Base-by-base conservation (phyloP, 2,113 vertebrate species). In the Takifugu flavidus region DNA sequence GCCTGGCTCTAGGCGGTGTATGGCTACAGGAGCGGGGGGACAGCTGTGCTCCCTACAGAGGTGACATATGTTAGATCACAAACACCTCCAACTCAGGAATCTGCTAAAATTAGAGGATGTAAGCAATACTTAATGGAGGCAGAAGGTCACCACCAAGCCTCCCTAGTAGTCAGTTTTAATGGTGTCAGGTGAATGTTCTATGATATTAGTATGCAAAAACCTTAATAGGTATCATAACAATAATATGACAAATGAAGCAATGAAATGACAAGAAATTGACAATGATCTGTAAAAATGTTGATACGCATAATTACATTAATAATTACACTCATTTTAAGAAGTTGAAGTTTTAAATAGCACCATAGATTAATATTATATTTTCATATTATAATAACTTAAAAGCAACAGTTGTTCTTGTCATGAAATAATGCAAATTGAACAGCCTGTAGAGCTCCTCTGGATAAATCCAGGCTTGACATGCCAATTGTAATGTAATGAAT, bases 41-140 rank as follows among this genome's bases (percentile, higher is more conserved):
- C 80, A 88, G 84, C 82, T 88, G 85, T 65, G 45, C 1, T 52
- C 72, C 65, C 57, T 59, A 51, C 70, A 67, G 50, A 67, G 51
- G 42, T 58, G 65, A 80, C 45, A 15, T 45, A 34, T 67, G 69
- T 56, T 49, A 31, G 34, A 72, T 25, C 54, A 61, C 5, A 43
- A 74, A 72, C 75, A 81, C 79, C 69, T 68, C 55, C 2, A 2
- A 53, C 59, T 13, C 12, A 31, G 39, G 53, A 77, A 69, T 62
- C 63, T 66, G 58, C 74, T 76, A 54, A 68, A 72, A 27, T 64
- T 73, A 65, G 67, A 72, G 27, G 7, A 53, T 27, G 62, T 60
- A 25, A 53, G 59, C 66, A 62, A 62, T 54, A 59, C 65, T 45
- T 56, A 58, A 71, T 59, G 60, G 44, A 56, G 29, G 53, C n/a